phyloP scores from a whole-genome alignment of 2,797 vertebrate genomes.

The Ispidina lecontei region DNA sequence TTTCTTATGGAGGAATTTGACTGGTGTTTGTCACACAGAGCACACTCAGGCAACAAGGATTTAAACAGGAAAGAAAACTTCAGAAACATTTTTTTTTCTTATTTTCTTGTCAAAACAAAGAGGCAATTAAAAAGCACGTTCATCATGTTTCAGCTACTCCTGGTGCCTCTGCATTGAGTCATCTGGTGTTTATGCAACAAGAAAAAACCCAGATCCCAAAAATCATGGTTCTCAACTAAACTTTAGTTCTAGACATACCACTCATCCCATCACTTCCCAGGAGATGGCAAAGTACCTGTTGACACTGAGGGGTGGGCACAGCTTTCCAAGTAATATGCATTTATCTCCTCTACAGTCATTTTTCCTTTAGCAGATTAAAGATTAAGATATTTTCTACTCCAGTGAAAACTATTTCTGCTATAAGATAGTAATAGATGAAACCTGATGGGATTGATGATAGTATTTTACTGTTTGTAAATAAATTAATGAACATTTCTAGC shows the following conservation, averaged over 20 bases:
- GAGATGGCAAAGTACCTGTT: not conserved
- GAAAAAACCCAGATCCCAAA: not conserved
- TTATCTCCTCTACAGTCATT: not conserved
- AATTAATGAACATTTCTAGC: not conserved
- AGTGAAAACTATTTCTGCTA: not conserved
- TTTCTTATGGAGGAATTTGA: not conserved
- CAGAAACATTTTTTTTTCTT: not conserved
- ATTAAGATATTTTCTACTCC: not conserved
- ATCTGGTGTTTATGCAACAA: slow-evolving; percentile 8
- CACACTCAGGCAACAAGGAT: not conserved
- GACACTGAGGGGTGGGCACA: not conserved
- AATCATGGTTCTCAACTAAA: not conserved
- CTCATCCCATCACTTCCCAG: not conserved
- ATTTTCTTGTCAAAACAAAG: not conserved
- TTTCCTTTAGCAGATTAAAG: not conserved
- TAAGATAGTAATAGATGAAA: not conserved
- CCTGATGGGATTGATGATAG: not conserved
- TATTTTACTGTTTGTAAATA: not conserved
- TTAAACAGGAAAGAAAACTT: not conserved
- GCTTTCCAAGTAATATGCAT: not conserved
- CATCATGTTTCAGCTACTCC: not conserved
- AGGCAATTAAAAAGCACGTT: slow-evolving; percentile 4
- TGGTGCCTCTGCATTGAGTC: not conserved
- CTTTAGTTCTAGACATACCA: not conserved
- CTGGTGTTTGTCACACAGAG: not conserved